A percentile compares a stretch with the other conserved stretches of the same genome.
Evolutionary conservation across 2,888 invertebrate genomes (phyloP).

Genomic region (Rutpela maculata): DNA sequence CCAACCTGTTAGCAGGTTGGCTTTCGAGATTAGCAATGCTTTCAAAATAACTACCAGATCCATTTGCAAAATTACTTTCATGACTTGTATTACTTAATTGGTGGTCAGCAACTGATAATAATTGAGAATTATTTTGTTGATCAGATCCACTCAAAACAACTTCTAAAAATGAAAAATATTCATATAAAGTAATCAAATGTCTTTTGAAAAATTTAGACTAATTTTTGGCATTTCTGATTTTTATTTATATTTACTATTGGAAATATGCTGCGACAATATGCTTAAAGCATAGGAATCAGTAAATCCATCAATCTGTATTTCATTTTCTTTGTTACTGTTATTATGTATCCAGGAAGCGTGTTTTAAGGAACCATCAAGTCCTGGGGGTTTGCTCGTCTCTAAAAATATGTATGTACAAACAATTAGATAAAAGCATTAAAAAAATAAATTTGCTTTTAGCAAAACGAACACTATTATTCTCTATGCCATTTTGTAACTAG

Average conservation of each 20-base stretch:
- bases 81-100: neutral
- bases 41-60: neutral
- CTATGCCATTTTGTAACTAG: neutral
- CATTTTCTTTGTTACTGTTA: neutral
- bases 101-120: neutral
- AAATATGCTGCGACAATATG: neutral
- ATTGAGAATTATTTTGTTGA: neutral
- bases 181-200: neutral
- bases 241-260: neutral
- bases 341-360: neutral
- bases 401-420: neutral
- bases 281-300: neutral
- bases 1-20: neutral
- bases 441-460: neutral
- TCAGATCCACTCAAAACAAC: neutral
- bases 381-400: neutral
- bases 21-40: neutral
- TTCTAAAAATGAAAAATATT: neutral
- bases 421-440: neutral
- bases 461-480: neutral
- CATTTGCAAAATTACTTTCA: neutral
- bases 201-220: neutral
- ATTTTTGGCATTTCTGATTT: slow-evolving; percentile 8
- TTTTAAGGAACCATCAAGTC: slow-evolving; percentile 7
- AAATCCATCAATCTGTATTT: slow-evolving; percentile 14